Evolutionary conservation across 1,140 invertebrate species (phyloP), one percentile per base, ranked within the genome.

Genomic region (Rhizoglyphus robini): DNA sequence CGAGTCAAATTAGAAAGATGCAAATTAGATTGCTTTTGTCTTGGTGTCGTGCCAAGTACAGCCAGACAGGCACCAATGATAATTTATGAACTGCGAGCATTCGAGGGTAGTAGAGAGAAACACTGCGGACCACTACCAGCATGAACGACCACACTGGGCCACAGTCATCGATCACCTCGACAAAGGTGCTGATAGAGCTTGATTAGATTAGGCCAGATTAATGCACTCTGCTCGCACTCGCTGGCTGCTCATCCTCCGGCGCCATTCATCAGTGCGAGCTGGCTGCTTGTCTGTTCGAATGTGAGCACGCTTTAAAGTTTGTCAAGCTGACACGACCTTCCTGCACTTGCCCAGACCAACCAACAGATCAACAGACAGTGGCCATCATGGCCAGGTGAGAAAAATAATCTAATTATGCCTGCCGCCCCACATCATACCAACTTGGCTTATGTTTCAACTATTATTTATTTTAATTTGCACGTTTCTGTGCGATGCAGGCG

Each of bases 381-480:
- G n/a, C n/a, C n/a, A n/a, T n/a, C n/a, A n/a, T n/a, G 36, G 27
- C 58, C 58, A 60, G 58, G 58, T 60, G 58, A 60, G 58, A 60
- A 60, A 3, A 60, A 32, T 34, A 41, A 60, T 1, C 15, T 29
- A 60, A 60, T 60, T 29, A 32, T 54, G 51, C 51, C 23, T 54
- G 51, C 20, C 27, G 1, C 29, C 30, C 27, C 58, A 29, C 27
- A 29, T 60, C 36, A 54, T 54, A 23, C 27, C 3, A n/a, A 15
- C 29, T 60, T 60, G 15, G 58, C 27, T 60, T 60, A 29, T 34
- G 58, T 60, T 60, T 60, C 58, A 46, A 60, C 27, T 34, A 60
- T 60, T 60, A 60, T 60, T 41, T 41, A 41, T 60, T 54, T 60
- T 60, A 60, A 60, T 60, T 60, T 60, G 58, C 58, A 60, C 58